Base-by-base conservation (phyloP, 2,888 invertebrate species). In the Eupithecia exiguata region DNA sequence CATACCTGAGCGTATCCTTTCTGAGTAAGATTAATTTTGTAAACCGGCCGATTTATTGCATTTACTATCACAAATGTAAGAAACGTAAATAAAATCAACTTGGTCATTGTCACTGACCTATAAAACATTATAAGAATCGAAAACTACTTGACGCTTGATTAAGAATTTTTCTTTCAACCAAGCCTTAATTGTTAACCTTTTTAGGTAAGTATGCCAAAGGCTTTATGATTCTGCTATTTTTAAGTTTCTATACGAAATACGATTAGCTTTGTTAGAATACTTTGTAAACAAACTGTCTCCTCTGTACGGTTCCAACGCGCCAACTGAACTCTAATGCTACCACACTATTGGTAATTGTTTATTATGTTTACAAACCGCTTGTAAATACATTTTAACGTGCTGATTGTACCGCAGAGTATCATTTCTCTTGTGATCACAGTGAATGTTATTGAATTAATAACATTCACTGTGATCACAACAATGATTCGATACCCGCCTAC, bases 1-100 rank as follows among this genome's bases (percentile, higher is more conserved):
- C 72, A 84, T 87, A 96, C 96, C 95, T 96, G 96, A 68, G 96
- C 95, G 82, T 95, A 96, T 82, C 96, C 96, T 83, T 95, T 95
- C 86, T 96, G 96, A 1, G 96, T 96, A n/a, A 96, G 88, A 18
- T 94, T 89, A 35, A 96, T 94, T 89, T 96, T 96, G 81, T 96
- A 95, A 75, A 96, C 94, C 0, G 92, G 89, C 18, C 91, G 85
- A 75, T 92, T 93, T 18, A 92, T 91, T 10, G 89, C 84, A 53
- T 78, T 65, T 12, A 84, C 79, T 1, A 79, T 75, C 6, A 81
- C 62, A 7, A 87, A 72, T 78, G 84, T 79, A 25, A 88, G 76
- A 4, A 88, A 66, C 36, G 83, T 79, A 25, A 86, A 69, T 38
- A 84, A 71, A 62, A 76, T 74, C 18, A 74, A 80, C 84, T 83